Conservation (phyloP, 1,140 invertebrate genomes). For the Vollenhovia emeryi region DNA sequence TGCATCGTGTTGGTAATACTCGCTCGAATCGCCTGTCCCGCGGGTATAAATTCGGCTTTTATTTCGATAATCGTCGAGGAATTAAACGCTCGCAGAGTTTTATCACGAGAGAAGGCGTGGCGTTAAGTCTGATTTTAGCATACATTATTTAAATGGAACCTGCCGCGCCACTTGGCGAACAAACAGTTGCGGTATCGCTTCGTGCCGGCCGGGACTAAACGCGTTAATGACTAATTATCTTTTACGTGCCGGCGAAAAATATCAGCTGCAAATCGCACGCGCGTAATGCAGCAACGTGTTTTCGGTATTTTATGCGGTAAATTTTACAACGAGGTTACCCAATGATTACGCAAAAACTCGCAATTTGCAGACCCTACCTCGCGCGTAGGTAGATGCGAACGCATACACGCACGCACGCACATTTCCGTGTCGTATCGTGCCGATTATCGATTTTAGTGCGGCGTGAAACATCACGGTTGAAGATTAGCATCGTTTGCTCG, state of each 20-base stretch:
- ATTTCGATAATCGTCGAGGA: conserved; percentile 52
- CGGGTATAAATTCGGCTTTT: conserved; percentile 46
- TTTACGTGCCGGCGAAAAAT: conserved; percentile 1
- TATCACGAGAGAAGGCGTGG: conserved; percentile 11
- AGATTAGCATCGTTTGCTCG: conserved; percentile 9
- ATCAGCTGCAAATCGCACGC: neutral
- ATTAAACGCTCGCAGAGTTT: conserved; percentile 44
- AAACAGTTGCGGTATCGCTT: conserved; percentile 15
- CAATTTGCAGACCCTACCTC: conserved; percentile 7
- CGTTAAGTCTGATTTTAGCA: conserved; percentile 45
- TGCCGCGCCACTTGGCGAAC: neutral
- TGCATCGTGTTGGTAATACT: conserved; percentile 9
- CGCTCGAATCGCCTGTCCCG: neutral
- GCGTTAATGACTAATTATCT: conserved; percentile 37
- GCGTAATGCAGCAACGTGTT: neutral
- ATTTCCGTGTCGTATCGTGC: neutral
- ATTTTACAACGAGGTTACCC: conserved; percentile 23
- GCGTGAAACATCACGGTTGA: neutral
- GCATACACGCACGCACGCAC: neutral
- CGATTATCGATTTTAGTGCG: conserved; percentile 5
- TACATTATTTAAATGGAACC: conserved; percentile 43
- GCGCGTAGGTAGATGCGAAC: neutral
- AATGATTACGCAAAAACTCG: conserved; percentile 7
- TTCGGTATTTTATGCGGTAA: neutral
- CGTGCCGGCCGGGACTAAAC: neutral